Conservation (phyloP, 2,797 vertebrate species). For the Nyctibius grandis region DNA sequence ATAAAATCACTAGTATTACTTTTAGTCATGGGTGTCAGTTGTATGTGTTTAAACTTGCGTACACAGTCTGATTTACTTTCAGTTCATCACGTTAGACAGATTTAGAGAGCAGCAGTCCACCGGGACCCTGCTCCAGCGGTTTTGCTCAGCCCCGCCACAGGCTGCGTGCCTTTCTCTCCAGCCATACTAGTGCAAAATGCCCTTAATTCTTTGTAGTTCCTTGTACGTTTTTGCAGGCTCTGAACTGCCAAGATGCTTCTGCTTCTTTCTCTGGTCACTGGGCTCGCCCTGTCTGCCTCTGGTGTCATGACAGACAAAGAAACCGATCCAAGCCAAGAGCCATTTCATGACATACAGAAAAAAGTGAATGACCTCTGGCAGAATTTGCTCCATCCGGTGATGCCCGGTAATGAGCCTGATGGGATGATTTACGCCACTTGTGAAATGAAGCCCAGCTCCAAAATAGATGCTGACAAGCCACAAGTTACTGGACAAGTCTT, state of each 20-base stretch:
- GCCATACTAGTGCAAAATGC: background rate
- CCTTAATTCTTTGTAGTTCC: background rate
- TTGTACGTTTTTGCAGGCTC: constrained; percentile 33
- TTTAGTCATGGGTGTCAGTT: background rate
- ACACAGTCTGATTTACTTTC: background rate
- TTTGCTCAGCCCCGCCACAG: background rate
- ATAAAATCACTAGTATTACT: background rate
- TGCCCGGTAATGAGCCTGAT: background rate
- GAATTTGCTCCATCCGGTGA: constrained; percentile 29
- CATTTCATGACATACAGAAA: constrained; percentile 62
- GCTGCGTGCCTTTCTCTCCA: background rate
- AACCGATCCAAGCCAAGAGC: background rate
- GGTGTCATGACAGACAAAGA: background rate
- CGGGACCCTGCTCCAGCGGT: background rate
- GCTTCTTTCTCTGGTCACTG: constrained; percentile 29
- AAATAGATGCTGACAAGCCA: constrained; percentile 70
- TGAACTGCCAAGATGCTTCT: constrained; percentile 45
- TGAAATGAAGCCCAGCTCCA: constrained; percentile 80
- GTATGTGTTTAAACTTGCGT: background rate
- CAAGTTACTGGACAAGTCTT: constrained; percentile 81
- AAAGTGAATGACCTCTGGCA: constrained; percentile 79
- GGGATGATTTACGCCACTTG: constrained; percentile 55
- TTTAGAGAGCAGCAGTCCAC: background rate
- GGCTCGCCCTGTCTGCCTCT: background rate
- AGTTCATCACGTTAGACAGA: background rate